These are phyloP conservation scores for Chromoteleia sp. DNA, from an alignment of 2,888 invertebrate species.

Conservation along the genomic window DNA sequence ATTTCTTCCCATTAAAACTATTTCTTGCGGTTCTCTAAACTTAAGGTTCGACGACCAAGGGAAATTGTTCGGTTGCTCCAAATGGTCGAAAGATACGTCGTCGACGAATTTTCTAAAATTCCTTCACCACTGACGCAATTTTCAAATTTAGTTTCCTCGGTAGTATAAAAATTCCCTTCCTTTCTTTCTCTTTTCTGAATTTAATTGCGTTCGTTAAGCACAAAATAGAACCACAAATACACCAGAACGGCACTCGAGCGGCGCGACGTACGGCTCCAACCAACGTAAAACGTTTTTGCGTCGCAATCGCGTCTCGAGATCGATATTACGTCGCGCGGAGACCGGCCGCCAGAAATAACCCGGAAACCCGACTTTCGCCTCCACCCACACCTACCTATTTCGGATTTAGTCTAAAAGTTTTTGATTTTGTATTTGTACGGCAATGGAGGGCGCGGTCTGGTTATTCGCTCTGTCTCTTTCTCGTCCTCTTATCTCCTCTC, in stretches of 20 bases:
- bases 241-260: constrained; percentile 6
- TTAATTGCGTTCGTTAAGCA: background rate
- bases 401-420: constrained; percentile 31
- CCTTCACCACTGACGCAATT: too few relatives aligned
- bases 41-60: background rate
- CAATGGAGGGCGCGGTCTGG: constrained; percentile 40
- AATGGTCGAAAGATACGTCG: too few relatives aligned
- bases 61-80: too few relatives aligned
- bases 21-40: too few relatives aligned
- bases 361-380: constrained; percentile 25
- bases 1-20: too few relatives aligned
- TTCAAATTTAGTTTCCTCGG: too few relatives aligned
- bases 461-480: background rate
- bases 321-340: constrained; percentile 67
- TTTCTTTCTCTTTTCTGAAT: too few relatives aligned
- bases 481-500: background rate
- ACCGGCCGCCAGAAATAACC: constrained; percentile 53
- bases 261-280: constrained; percentile 12
- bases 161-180: too few relatives aligned
- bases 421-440: constrained; percentile 12
- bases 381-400: constrained; percentile 51
- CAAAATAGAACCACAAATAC: constrained; percentile 2
- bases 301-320: constrained; percentile 76
- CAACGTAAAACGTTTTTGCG: constrained; percentile 75
- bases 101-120: too few relatives aligned